Evolutionary conservation across 2,888 invertebrate species (phyloP).

Genomic region (Ectemnius cavifrons): DNA sequence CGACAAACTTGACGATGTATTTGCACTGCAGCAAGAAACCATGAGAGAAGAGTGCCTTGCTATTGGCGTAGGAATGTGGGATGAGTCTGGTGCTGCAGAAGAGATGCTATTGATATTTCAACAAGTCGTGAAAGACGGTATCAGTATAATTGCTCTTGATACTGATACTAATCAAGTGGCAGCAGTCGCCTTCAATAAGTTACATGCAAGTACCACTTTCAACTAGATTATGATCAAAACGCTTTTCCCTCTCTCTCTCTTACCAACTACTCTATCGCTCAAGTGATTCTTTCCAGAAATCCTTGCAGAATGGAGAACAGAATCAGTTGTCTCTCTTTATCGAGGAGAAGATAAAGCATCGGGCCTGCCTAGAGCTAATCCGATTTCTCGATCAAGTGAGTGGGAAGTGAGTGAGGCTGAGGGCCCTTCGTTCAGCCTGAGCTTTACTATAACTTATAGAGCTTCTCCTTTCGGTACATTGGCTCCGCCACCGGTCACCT

Average conservation of each 20-base stretch:
- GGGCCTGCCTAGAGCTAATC: slow-evolving; percentile 63
- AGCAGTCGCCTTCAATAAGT: slow-evolving; percentile 84
- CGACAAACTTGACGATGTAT: slow-evolving; percentile 61
- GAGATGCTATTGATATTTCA: slow-evolving; percentile 61
- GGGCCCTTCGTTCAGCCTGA: no score
- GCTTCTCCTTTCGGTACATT: no score
- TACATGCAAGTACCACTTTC: slow-evolving; percentile 79
- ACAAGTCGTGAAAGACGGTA: slow-evolving; percentile 79
- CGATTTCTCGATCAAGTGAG: slow-evolving; percentile 68
- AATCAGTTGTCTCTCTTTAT: slow-evolving; percentile 59
- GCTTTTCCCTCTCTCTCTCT: background rate
- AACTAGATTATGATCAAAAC: no score
- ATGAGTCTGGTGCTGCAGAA: slow-evolving; percentile 66
- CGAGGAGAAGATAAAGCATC: slow-evolving; percentile 60
- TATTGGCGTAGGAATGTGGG: slow-evolving; percentile 66
- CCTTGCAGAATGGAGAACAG: slow-evolving; percentile 24
- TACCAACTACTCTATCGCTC: background rate
- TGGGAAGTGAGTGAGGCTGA: background rate
- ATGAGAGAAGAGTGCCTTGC: slow-evolving; percentile 68
- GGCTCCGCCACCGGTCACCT: no score
- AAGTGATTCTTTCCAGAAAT: background rate
- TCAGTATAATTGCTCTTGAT: slow-evolving; percentile 82
- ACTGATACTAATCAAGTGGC: slow-evolving; percentile 80
- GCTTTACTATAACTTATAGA: no score
- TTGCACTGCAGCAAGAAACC: slow-evolving; percentile 60